Evolutionary conservation across 2,797 vertebrate genomes (phyloP).

Genomic region (Labroides dimidiatus): DNA sequence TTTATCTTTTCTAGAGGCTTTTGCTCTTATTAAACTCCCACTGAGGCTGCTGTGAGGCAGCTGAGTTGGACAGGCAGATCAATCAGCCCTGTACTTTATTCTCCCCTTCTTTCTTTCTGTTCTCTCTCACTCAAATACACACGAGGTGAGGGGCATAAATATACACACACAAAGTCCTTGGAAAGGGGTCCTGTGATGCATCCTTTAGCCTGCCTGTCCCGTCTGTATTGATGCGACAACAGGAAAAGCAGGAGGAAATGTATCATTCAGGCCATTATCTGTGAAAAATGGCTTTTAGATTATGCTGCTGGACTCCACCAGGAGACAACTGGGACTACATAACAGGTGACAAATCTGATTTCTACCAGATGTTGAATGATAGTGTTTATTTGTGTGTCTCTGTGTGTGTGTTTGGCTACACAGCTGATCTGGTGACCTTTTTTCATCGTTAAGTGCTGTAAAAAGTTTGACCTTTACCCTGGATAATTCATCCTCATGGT

Average conservation of each 20-base stretch:
- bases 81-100: slow-evolving; percentile 48
- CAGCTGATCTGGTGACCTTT: slow-evolving; percentile 40
- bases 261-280: slow-evolving; percentile 53
- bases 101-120: slow-evolving; percentile 3
- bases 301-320: slow-evolving; percentile 43
- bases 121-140: slow-evolving; percentile 4
- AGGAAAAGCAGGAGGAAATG: slow-evolving; percentile 40
- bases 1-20: slow-evolving; percentile 33
- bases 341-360: slow-evolving; percentile 64
- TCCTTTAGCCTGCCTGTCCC: slow-evolving; percentile 4
- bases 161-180: slow-evolving; percentile 31
- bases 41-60: slow-evolving; percentile 38
- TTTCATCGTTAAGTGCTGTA: slow-evolving; percentile 38
- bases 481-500: slow-evolving; percentile 25
- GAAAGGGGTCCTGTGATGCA: slow-evolving; percentile 36
- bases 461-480: slow-evolving; percentile 51
- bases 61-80: slow-evolving; percentile 55
- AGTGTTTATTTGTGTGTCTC: slow-evolving; percentile 13
- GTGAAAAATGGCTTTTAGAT: slow-evolving; percentile 62
- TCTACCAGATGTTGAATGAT: slow-evolving; percentile 23
- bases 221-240: slow-evolving; percentile 46
- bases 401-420: slow-evolving; percentile 8
- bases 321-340: slow-evolving; percentile 50
- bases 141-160: background rate
- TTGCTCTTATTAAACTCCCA: slow-evolving; percentile 49